Evolutionary conservation across 1,140 invertebrate species (phyloP), one percentile per base, ranked within the genome.

Genomic region (Caenorhabditis tropicalis): DNA sequence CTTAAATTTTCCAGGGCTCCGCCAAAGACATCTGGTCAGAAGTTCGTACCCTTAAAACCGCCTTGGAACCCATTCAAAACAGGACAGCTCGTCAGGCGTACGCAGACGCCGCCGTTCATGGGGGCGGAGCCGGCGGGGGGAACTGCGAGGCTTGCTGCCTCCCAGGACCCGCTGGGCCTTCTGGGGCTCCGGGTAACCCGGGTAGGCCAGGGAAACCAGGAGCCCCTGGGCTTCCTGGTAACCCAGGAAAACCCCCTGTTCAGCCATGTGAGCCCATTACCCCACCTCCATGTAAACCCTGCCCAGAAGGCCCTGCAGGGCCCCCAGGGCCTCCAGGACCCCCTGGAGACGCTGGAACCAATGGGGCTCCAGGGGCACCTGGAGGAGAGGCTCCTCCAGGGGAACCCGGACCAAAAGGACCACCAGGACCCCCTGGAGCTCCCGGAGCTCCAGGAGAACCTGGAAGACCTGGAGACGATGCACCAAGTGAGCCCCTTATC

Each of bases 1-100:
- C n/a, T n/a, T n/a, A n/a, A n/a, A n/a, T n/a, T n/a, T n/a, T n/a
- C n/a, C n/a, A n/a, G n/a, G n/a, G n/a, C 48, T 87, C 86, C 81
- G 86, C 86, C 29, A 87, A 87, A 53, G 86, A 87, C 85, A 87
- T 87, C 85, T 87, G 86, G 86, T 79, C 79, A 10, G 86, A 87
- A 39, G 86, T 87, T 2, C 51, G 87, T 56, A 31, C 48, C 10
- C 85, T 87, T 0, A 87, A 87, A 82, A 84, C 80, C 49, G 51
- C 83, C 33, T 19, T 74, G 36, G 65, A 74, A 24, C 85, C 86
- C 10, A 81, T 60, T 36, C 31, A 56, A 24, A 87, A 87, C 86
- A 15, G 86, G 6, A 87, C 86, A 6, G 80, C 84, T 48, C 86
- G 86, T 87, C 86, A 87, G 85, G 53, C 85, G 15, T 86, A 85